These are phyloP conservation scores for Oreohelix idahoensis DNA, from an alignment of 1,140 invertebrate genomes.

Conservation along the genomic window DNA sequence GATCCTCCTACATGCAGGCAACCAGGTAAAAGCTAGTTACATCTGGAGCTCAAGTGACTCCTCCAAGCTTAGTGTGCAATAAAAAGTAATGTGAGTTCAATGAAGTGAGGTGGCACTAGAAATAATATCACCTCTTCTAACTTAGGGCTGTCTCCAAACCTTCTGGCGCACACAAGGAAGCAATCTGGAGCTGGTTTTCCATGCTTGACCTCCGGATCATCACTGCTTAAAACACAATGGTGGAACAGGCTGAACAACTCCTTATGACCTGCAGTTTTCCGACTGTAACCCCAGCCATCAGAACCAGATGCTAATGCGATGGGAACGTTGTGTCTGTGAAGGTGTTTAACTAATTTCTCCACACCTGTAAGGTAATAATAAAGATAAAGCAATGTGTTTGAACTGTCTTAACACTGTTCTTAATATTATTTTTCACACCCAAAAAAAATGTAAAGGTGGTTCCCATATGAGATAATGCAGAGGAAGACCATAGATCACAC, in stretches of 20 bases:
- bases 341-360: slow-evolving; percentile 84
- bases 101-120: no score
- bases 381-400: no score
- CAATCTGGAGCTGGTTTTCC: slow-evolving; percentile 96
- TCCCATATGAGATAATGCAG: no score
- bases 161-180: slow-evolving; percentile 86
- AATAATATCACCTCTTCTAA: slow-evolving; percentile 56
- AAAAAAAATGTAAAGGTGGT: no score
- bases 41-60: no score
- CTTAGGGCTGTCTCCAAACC: slow-evolving; percentile 77
- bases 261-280: slow-evolving; percentile 84
- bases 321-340: slow-evolving; percentile 79
- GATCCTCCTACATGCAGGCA: no score
- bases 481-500: no score
- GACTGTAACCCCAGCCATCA: slow-evolving; percentile 81
- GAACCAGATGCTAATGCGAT: slow-evolving; percentile 89
- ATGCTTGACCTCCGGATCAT: slow-evolving; percentile 88
- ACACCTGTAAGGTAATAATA: slow-evolving; percentile 81
- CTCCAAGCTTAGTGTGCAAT: no score
- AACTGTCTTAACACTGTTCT: no score
- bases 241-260: slow-evolving; percentile 84
- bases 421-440: no score
- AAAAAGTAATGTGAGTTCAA: no score
- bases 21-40: no score
- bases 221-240: slow-evolving; percentile 87